Percentiles rank a stretch among this genome's conserved stretches.
These are phyloP conservation scores for Percopsis omiscomaycus DNA, from an alignment of 2,797 vertebrate species.

Conservation along the genomic window DNA sequence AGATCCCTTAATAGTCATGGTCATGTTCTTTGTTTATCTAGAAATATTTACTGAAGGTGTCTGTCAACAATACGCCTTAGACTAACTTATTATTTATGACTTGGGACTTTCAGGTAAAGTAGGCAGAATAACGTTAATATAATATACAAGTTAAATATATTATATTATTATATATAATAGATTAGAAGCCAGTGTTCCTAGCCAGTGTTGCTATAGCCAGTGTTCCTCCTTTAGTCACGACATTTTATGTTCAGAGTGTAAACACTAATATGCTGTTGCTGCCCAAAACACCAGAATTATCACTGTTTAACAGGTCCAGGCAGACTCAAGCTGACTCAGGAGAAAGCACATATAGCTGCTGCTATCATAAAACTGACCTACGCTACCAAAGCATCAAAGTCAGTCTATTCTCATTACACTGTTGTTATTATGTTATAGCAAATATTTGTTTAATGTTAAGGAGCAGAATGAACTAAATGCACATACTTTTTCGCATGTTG, in stretches of 20 bases:
- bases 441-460: neutral
- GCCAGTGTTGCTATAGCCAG: no score
- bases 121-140: no score
- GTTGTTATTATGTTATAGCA: neutral
- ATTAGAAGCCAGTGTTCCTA: no score
- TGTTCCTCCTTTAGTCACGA: no score
- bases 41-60: neutral
- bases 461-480: neutral
- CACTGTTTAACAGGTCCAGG: slow-evolving; percentile 26
- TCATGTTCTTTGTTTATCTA: neutral
- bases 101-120: slow-evolving; percentile 4
- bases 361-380: neutral
- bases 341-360: neutral
- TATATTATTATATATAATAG: no score
- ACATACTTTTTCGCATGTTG: slow-evolving; percentile 2
- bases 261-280: slow-evolving; percentile 22
- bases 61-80: neutral
- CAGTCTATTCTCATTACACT: neutral
- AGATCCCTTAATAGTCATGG: slow-evolving; percentile 3
- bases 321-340: neutral
- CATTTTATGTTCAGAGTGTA: slow-evolving; percentile 27
- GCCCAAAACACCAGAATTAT: slow-evolving; percentile 21
- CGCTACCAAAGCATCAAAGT: neutral
- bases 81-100: neutral
- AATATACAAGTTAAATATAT: no score